Base-by-base conservation (phyloP, 2,797 vertebrate genomes). In the Orientallactaga sibirica region DNA sequence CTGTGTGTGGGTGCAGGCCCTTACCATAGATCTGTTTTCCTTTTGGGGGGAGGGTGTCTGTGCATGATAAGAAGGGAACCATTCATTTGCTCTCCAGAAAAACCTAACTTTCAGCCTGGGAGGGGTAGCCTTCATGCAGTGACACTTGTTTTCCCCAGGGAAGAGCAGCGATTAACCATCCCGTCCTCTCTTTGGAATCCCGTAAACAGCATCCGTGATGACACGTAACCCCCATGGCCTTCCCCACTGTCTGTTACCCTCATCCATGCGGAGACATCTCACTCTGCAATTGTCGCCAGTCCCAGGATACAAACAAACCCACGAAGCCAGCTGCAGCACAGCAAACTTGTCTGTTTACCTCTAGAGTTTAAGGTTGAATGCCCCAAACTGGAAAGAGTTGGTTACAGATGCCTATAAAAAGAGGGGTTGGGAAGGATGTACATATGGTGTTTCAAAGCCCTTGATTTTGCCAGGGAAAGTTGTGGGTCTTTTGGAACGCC, bases 41-140 rank as follows among this genome's bases (percentile, higher is more conserved):
- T 68, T 58, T 75, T 29, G 22, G 18, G 3, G 29, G 48, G 70
- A 48, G 37, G 87, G 62, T 90, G 66, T 73, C 20, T 82, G 62
- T 71, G 55, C 22, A 16, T 80, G 3, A 25, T 67, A 71, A 4
- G 8, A 74, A 19, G 66, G n/a, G 24, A n/a, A 92, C 61, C 16
- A 1, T 61, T 75, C n/a, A 52, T 94, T 92, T 75, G 29, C 67
- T 87, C 55, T 92, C 87, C 27, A 79, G 75, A 83, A 85, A 85
- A 75, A 22, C 24, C 71, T 55, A 41, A 0, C 48, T 61, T 90
- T 78, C 77, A 79, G 55, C 25, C 29, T 22, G 29, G 29, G 55
- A 78, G 77, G 89, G 55, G 25, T 52, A 7, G 41, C 15, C 76
- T 74, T 87, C 37, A 16, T 4, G 5, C 11, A 70, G 61, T 15